Conservation (phyloP, 2,113 vertebrate species). For the Strix aluco region DNA sequence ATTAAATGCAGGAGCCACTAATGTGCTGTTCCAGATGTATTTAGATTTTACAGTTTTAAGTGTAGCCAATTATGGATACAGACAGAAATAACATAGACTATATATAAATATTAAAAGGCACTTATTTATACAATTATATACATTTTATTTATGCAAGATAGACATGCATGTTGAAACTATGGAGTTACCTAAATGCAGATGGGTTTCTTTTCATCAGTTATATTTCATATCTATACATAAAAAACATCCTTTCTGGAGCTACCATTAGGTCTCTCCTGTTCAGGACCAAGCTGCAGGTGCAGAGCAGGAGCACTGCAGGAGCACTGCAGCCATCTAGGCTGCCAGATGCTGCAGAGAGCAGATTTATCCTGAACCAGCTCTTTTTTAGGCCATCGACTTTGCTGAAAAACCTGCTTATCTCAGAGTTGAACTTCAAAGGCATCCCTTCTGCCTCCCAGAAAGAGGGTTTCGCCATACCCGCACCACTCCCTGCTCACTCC, state of each 20-base stretch:
- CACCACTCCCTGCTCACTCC: rapidly evolving
- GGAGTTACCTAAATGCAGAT: neutral
- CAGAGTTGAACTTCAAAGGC: neutral
- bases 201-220: neutral
- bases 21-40: neutral
- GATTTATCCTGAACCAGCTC: neutral
- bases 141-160: neutral
- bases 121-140: neutral
- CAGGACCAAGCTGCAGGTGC: rapidly evolving
- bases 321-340: neutral
- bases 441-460: neutral
- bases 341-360: neutral
- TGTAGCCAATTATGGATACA: too few species aligned
- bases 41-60: neutral
- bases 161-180: neutral
- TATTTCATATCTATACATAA: neutral
- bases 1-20: neutral
- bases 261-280: neutral
- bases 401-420: neutral
- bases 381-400: neutral
- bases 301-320: neutral
- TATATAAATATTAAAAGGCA: neutral
- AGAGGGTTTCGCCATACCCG: neutral
- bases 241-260: neutral
- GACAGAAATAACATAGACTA: neutral